phyloP scores from a whole-genome alignment of 2,888 invertebrate species.

The Scaptomyza cyrtandrae region DNA sequence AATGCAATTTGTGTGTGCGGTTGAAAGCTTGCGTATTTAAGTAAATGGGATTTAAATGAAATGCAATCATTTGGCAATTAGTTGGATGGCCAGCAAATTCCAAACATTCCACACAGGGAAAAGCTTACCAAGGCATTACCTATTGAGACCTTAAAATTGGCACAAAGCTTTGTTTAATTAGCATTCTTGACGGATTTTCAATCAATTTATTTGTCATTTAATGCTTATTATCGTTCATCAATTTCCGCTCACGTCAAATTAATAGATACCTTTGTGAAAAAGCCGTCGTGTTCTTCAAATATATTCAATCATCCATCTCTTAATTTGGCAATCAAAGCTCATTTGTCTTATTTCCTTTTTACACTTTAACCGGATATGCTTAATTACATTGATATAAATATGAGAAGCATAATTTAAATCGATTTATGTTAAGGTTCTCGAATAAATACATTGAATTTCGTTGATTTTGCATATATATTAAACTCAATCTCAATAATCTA shows the following conservation, averaged over 20 bases:
- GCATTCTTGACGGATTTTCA: constrained; percentile 37
- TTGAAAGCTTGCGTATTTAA: constrained; percentile 2
- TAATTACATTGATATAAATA: constrained; percentile 28
- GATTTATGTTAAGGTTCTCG: constrained; percentile 22
- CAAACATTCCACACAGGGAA: constrained; percentile 27
- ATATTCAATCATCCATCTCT: constrained; percentile 38
- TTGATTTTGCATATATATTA: constrained; percentile 3
- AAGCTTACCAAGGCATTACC: neutral
- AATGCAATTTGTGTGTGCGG: constrained; percentile 1
- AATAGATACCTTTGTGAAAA: constrained; percentile 7
- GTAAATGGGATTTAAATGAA: constrained; percentile 16
- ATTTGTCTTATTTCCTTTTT: constrained; percentile 48
- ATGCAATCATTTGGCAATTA: constrained; percentile 43
- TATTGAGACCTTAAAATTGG: constrained; percentile 33
- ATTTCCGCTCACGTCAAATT: constrained; percentile 45
- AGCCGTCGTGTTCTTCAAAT: neutral
- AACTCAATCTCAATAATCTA: neutral
- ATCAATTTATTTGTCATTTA: constrained; percentile 75
- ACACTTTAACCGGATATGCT: constrained; percentile 47
- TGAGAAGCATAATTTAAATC: neutral
- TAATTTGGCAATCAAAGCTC: constrained; percentile 49
- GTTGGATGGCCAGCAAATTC: constrained; percentile 24
- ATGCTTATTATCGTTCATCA: constrained; percentile 55
- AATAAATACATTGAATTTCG: constrained; percentile 32
- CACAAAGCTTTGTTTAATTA: constrained; percentile 32